Percentiles rank a stretch among this genome's conserved stretches.
Evolutionary conservation across 2,888 invertebrate genomes (phyloP).

Genomic region (Aradus depressus): DNA sequence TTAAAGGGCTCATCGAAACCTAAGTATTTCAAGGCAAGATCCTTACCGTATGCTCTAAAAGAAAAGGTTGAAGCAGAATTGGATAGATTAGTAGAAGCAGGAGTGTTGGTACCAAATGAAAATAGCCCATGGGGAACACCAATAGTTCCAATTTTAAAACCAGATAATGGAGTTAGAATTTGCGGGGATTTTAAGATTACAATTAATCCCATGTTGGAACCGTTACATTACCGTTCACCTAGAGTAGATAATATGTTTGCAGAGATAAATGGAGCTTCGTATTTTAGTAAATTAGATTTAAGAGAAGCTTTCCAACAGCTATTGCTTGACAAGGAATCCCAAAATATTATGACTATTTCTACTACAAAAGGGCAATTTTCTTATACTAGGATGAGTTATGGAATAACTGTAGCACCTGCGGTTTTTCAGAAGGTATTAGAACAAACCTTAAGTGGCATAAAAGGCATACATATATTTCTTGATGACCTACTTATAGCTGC

Average conservation of each 20-base stretch:
- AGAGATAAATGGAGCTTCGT: conserved; percentile 31
- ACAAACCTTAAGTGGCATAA: background rate
- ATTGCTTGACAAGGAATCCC: conserved; percentile 32
- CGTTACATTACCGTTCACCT: conserved; percentile 31
- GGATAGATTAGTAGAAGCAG: conserved; percentile 25
- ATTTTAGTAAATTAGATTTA: conserved; percentile 36
- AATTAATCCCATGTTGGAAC: conserved; percentile 31
- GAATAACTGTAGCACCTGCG: conserved; percentile 29
- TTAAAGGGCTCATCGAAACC: conserved; percentile 20
- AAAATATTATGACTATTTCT: conserved; percentile 33
- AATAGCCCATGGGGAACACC: conserved; percentile 34
- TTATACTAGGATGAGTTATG: conserved; percentile 30
- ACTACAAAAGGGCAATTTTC: conserved; percentile 34
- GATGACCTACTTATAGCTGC: conserved; percentile 17
- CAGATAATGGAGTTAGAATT: conserved; percentile 33
- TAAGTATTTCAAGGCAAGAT: conserved; percentile 29
- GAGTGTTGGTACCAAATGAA: conserved; percentile 28
- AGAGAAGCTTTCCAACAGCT: conserved; percentile 35
- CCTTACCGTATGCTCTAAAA: conserved; percentile 30
- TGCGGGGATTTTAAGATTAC: conserved; percentile 35
- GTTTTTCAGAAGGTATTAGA: conserved; percentile 20
- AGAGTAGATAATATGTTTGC: conserved; percentile 29
- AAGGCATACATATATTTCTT: conserved; percentile 10
- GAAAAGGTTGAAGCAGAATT: conserved; percentile 29
- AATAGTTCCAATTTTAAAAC: conserved; percentile 35